Evolutionary conservation across 2,888 invertebrate species (phyloP), one percentile per base, ranked within the genome.

Genomic region (Neoitamus cyanurus): DNA sequence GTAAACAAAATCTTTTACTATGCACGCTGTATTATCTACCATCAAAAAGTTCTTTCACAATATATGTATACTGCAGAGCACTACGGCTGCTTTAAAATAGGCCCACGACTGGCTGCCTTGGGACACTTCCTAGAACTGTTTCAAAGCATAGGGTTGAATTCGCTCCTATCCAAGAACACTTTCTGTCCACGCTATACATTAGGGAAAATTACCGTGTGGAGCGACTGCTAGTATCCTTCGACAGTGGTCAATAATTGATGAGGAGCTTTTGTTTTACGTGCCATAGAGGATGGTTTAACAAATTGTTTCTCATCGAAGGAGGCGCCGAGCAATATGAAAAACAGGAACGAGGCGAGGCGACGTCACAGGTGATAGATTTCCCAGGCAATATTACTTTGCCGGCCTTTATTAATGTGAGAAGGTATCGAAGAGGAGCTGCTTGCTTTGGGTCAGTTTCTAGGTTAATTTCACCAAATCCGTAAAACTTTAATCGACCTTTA

Each of bases 1-100:
- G 88, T 90, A 91, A 85, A 91, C 91, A 88, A 91, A 91, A 88
- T 91, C 90, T 87, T 90, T 90, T 87, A 91, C 91, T 88, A 91
- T 90, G 85, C 89, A 89, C 83, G 88, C 87, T 80, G 91, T 91
- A 84, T 89, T 88, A 86, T 87, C 88, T 85, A 88, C 87, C 89
- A 89, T 89, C 85, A 82, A 77, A 83, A 77, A 75, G 30, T 31
- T 37, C 34, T 25, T 80, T 7, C 34, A 13, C 20, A 37, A 75
- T 20, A 25, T n/a, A n/a, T n/a, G n/a, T n/a, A n/a, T 75, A 75
- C 15, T 37, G 36, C 25, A 15, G 11, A 20, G 25, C 34, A 20
- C n/a, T 37, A 75, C 25, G 25, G 37, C 75, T 34, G 37, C n/a
- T 42, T 11, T 3, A 75, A 37, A 70, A 30, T 13, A 70, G 70